phyloP scores from a whole-genome alignment of 1,140 invertebrate genomes.

The Battus philenor region DNA sequence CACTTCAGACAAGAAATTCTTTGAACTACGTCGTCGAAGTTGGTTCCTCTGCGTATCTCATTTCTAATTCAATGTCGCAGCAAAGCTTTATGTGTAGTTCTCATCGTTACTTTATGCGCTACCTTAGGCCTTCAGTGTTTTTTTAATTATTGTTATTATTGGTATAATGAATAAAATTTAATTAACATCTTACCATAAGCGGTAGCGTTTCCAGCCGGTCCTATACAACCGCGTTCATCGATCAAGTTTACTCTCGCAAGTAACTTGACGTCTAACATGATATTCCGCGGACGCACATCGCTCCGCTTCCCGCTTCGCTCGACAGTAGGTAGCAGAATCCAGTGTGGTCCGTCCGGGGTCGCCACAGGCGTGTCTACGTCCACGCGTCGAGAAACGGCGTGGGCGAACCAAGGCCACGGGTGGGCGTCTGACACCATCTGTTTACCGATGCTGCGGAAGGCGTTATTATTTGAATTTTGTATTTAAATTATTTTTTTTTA shows the following conservation, averaged over 20 bases:
- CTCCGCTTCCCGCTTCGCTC: constrained; percentile 28
- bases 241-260: constrained; percentile 54
- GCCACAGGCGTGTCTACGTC: constrained; percentile 36
- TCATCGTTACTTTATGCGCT: no score
- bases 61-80: no score
- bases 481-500: neutral
- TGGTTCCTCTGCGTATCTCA: no score
- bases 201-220: constrained; percentile 55
- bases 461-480: no score
- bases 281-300: constrained; percentile 12
- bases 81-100: no score
- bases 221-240: constrained; percentile 53
- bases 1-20: no score
- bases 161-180: no score
- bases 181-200: constrained; percentile 60
- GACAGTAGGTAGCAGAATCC: constrained; percentile 37
- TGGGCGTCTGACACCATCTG: constrained; percentile 58
- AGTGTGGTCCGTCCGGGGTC: constrained; percentile 33
- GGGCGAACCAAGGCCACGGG: constrained; percentile 50
- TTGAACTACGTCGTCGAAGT: no score
- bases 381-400: constrained; percentile 33
- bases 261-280: constrained; percentile 41
- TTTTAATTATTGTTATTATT: no score
- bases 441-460: constrained; percentile 48
- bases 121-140: no score